These are phyloP conservation scores for Ophthalmotilapia sp. DNA, from an alignment of 2,113 vertebrate genomes.

Conservation along the genomic window DNA sequence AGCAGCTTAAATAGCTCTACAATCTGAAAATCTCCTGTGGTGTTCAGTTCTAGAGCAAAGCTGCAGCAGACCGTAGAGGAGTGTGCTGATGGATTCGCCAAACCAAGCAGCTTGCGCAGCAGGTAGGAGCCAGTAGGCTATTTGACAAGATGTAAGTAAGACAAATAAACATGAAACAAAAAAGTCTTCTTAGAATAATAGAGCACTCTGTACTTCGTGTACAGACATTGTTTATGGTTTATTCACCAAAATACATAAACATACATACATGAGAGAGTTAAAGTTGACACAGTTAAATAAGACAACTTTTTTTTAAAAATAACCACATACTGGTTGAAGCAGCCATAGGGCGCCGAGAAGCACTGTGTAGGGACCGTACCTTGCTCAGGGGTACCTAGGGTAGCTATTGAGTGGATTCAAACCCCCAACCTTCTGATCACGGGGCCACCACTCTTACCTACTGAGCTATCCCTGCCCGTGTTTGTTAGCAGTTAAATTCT, in stretches of 20 bases:
- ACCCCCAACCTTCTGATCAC: neutral
- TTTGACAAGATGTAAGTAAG: neutral
- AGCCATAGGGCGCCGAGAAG: neutral
- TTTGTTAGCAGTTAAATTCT: neutral
- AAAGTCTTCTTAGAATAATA: neutral
- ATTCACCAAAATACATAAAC: neutral
- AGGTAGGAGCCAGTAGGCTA: neutral
- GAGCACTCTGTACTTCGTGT: neutral
- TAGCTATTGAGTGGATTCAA: neutral
- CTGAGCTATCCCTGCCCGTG: neutral
- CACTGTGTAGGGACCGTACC: neutral
- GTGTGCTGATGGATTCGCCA: neutral
- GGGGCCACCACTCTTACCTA: neutral
- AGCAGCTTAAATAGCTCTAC: neutral
- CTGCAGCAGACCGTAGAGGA: neutral
- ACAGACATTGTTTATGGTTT: neutral
- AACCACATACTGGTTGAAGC: neutral
- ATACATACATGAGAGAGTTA: neutral
- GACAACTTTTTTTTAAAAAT: neutral
- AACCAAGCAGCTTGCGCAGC: neutral
- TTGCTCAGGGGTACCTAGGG: neutral
- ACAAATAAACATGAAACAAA: neutral
- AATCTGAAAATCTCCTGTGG: neutral
- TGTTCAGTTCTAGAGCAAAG: neutral
- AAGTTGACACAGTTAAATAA: neutral